A percentile compares a stretch with the other conserved stretches of the same genome.
Evolutionary conservation across 2,797 vertebrate species (phyloP).

Genomic region (Alcedo quadribrachys): DNA sequence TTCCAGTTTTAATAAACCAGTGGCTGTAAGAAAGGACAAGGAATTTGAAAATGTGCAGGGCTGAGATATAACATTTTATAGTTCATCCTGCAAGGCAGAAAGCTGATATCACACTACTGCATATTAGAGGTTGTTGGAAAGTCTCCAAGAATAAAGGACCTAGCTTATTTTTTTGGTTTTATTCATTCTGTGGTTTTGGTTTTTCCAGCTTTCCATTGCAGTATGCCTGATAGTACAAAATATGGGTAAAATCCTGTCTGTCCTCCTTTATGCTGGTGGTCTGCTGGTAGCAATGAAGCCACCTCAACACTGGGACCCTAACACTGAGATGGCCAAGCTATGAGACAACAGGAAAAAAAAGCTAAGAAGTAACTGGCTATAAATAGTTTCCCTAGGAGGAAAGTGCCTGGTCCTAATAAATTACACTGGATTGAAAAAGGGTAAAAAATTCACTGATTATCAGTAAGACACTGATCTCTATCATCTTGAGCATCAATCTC

Average conservation of each 20-base stretch:
- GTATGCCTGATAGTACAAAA: background rate
- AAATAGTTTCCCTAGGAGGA: background rate
- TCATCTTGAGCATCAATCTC: background rate
- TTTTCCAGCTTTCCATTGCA: background rate
- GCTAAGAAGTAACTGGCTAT: background rate
- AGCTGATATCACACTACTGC: conserved; percentile 24
- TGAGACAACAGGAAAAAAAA: background rate
- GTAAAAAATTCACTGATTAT: background rate
- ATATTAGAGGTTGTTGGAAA: background rate
- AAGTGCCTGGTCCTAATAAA: background rate
- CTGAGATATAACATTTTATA: conserved; percentile 25
- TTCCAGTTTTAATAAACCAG: conserved; percentile 41
- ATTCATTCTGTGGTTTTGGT: background rate
- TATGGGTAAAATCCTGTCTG: background rate
- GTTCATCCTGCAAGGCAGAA: conserved; percentile 17
- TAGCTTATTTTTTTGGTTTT: background rate
- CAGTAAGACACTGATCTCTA: background rate
- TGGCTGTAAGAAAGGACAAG: background rate
- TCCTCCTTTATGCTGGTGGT: background rate
- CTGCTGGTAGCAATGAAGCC: background rate
- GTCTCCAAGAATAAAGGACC: conserved; percentile 19
- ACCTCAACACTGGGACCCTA: background rate
- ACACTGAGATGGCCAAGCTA: background rate
- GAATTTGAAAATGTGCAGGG: conserved; percentile 13
- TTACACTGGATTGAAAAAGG: background rate